phyloP scores from a whole-genome alignment of 2,113 vertebrate species.

The Globicephala melas region DNA sequence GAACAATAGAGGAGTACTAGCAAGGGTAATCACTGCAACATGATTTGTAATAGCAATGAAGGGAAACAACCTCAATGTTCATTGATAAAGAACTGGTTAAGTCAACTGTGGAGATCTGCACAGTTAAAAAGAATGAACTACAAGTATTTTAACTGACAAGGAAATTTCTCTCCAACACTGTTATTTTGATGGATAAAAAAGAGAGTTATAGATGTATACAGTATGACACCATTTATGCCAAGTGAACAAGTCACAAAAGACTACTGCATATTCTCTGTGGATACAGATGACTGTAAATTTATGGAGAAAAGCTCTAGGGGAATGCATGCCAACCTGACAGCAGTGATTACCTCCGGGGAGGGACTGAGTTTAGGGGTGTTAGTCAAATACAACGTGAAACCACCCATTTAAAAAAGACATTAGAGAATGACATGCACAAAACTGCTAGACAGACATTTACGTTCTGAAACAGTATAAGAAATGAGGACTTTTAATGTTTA shows the following conservation, averaged over 20 bases:
- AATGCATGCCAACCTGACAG: not conserved
- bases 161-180: not conserved
- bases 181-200: constrained; percentile 4
- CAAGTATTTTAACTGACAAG: not conserved
- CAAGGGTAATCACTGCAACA: not conserved
- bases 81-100: not conserved
- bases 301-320: not conserved
- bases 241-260: constrained; percentile 23
- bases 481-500: constrained; percentile 27
- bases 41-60: not conserved
- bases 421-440: not conserved
- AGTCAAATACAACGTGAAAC: not conserved
- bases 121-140: not conserved
- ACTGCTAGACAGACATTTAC: not conserved
- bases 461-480: not conserved
- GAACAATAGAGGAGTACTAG: not conserved
- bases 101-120: not conserved
- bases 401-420: not conserved
- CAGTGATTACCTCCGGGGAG: not conserved
- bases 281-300: not conserved
- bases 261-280: not conserved
- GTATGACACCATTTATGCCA: not conserved
- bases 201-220: not conserved
- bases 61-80: not conserved
- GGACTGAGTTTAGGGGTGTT: not conserved